Base-by-base conservation (phyloP, 2,888 invertebrate genomes). In the Cerceris rybyensis region DNA sequence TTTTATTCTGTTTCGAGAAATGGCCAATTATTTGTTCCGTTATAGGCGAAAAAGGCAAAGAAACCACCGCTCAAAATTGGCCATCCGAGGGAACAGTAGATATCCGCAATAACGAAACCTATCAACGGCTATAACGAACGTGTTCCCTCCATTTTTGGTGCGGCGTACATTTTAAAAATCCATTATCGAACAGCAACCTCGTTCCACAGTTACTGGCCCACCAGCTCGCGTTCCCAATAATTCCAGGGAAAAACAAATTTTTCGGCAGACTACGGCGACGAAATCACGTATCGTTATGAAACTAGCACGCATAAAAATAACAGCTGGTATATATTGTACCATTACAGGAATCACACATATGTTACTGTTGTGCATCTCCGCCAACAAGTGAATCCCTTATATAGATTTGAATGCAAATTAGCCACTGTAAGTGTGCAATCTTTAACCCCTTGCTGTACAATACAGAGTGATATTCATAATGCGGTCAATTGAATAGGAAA, bases 151-250 rank as follows among this genome's bases (percentile, higher is more conserved):
- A 54, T 75, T 70, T 66, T 59, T 46, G 41, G 63, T 70, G 49
- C 43, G 46, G 43, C 5, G n/a, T 13, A 7, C 55, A 49, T 46
- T 70, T 70, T 70, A 49, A 70, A 77, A 66, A 46, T 41, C 61
- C 66, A 70, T 77, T 75, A 75, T 66, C 59, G 54, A 52, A 70
- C 57, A 41, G 52, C 58, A 61, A 54, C n/a, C 50, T 74, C 57
- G 60, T 66, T 63, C 59, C 57, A 52, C 9, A 46, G 28, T 49
- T 70, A 43, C n/a, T 28, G 11, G 8, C 6, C n/a, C 61, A 6
- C n/a, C 42, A n/a, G 17, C 41, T 16, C 57, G 61, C 16, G 61
- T 61, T 61, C 39, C n/a, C 61, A n/a, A 57, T 61, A 52, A 58
- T 73, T 41, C 54, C n/a, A n/a, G n/a, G 46, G 42, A 59, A 42